phyloP scores from a whole-genome alignment of 2,113 vertebrate genomes.

The Dasypus novemcinctus region DNA sequence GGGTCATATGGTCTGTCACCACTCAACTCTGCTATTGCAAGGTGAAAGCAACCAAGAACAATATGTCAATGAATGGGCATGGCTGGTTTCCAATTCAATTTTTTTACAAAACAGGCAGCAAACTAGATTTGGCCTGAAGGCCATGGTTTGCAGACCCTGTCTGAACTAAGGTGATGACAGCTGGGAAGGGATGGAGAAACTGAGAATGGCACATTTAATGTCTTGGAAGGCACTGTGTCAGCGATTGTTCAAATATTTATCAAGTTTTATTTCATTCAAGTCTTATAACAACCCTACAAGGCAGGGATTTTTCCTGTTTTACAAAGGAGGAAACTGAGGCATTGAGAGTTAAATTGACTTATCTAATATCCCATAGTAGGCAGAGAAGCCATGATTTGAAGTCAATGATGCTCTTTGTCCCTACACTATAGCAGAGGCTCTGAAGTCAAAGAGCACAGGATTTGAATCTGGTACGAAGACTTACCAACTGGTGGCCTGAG shows the following conservation, averaged over 20 bases:
- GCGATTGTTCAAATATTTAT: not conserved
- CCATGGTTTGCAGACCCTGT: not conserved
- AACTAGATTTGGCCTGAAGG: not conserved
- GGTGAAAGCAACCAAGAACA: not conserved
- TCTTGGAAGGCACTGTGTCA: not conserved
- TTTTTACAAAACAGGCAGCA: not conserved
- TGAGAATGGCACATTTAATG: not conserved
- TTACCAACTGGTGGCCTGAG: not conserved
- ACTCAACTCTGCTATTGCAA: not conserved
- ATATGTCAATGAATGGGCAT: not conserved
- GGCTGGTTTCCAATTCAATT: constrained; percentile 14
- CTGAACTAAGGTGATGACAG: not conserved
- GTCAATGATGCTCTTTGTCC: not conserved
- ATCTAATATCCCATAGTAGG: not conserved
- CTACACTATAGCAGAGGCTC: not conserved
- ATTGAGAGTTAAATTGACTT: not conserved
- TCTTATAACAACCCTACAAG: not conserved
- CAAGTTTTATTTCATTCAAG: not conserved
- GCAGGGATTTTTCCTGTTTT: not conserved
- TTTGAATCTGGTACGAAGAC: not conserved
- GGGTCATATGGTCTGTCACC: not conserved
- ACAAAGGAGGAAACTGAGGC: not conserved
- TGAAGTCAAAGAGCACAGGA: not conserved
- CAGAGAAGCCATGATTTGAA: not conserved
- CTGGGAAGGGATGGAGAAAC: not conserved